phyloP scores from a whole-genome alignment of 2,888 invertebrate species.

The Carterocephalus palaemon region DNA sequence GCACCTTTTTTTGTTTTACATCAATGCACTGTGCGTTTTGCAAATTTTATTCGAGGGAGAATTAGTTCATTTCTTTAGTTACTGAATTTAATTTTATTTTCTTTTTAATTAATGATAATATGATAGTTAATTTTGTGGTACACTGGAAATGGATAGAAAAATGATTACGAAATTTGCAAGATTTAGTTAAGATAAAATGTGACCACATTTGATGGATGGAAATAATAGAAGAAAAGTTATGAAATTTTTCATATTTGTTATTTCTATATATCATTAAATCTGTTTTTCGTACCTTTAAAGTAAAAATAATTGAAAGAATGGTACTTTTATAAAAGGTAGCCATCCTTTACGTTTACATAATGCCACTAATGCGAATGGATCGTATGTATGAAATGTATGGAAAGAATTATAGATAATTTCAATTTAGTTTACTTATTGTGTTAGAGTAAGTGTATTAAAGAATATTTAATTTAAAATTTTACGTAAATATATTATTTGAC shows the following conservation, averaged over 20 bases:
- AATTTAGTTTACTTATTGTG: slow-evolving; percentile 8
- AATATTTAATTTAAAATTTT: slow-evolving; percentile 24
- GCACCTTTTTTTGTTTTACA: slow-evolving; percentile 10
- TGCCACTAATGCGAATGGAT: too few species aligned
- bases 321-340: too few species aligned
- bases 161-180: too few species aligned
- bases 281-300: too few species aligned
- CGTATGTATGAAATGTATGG: too few species aligned
- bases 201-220: too few species aligned
- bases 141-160: background rate
- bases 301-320: too few species aligned
- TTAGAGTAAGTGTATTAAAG: slow-evolving; percentile 11
- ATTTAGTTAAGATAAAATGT: too few species aligned
- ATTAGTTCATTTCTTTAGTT: slow-evolving; percentile 12
- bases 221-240: too few species aligned
- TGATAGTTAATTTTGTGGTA: slow-evolving; percentile 10
- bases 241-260: too few species aligned
- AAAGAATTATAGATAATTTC: slow-evolving; percentile 8
- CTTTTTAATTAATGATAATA: background rate
- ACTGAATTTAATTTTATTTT: slow-evolving; percentile 1
- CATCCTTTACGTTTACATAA: too few species aligned
- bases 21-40: slow-evolving; percentile 3
- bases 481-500: slow-evolving; percentile 39
- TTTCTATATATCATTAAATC: too few species aligned
- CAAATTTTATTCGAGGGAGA: background rate